These are phyloP conservation scores for Lophochroa leadbeateri DNA, from an alignment of 2,113 vertebrate genomes.

Conservation along the genomic window DNA sequence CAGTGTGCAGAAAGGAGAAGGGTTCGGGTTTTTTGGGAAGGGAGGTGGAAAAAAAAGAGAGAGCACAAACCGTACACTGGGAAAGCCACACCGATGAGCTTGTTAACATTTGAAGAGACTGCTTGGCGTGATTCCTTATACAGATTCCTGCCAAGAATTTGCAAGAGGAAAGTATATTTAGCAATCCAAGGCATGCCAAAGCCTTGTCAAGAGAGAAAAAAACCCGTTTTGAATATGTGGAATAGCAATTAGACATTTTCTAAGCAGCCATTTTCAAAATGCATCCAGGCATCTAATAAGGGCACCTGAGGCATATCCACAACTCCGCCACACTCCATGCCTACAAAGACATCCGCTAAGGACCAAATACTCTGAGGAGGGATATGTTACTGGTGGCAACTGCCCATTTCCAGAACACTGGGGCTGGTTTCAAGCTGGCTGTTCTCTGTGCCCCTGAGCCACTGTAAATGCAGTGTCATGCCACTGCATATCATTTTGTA, in stretches of 20 bases:
- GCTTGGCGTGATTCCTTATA: conserved; percentile 67
- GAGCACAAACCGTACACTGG: conserved; percentile 37
- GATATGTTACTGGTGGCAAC: neutral
- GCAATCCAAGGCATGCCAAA: conserved; percentile 76
- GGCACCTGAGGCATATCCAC: conserved; percentile 57
- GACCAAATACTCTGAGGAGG: neutral
- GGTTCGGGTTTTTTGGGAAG: neutral
- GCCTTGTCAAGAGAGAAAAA: conserved; percentile 73
- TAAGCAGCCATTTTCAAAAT: conserved; percentile 71
- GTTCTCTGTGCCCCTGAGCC: neutral
- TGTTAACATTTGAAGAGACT: conserved; percentile 76
- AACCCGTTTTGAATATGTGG: conserved; percentile 69
- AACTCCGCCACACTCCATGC: neutral
- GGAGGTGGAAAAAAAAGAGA: neutral
- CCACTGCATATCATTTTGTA: neutral
- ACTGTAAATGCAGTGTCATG: neutral
- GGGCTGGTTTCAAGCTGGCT: neutral
- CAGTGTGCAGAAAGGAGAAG: neutral
- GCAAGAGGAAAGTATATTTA: conserved; percentile 80
- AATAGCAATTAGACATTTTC: conserved; percentile 77
- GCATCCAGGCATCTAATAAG: conserved; percentile 54
- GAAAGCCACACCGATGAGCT: conserved; percentile 75
- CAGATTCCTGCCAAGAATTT: conserved; percentile 65
- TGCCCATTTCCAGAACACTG: conserved; percentile 3
- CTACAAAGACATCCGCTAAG: neutral